Evolutionary conservation across 2,797 vertebrate genomes (phyloP).

Genomic region (Xenops minutus): DNA sequence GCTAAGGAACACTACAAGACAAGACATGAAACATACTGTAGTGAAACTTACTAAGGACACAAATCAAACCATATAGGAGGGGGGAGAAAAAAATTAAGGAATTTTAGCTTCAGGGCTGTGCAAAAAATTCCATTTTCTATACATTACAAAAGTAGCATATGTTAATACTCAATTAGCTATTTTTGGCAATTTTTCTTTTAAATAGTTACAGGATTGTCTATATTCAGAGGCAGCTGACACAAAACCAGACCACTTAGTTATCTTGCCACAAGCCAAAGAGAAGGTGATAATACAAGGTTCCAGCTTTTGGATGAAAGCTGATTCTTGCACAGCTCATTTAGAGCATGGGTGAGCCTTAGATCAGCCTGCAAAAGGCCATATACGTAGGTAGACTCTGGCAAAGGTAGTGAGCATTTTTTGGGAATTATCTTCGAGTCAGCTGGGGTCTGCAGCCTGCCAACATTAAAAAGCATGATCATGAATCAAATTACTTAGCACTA

Average conservation of each 20-base stretch:
- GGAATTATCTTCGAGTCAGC: neutral
- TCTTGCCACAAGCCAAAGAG: neutral
- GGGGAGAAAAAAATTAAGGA: neutral
- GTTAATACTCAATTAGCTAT: neutral
- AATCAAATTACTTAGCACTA: neutral
- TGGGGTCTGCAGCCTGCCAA: neutral
- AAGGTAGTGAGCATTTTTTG: neutral
- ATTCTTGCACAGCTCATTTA: neutral
- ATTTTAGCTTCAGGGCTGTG: neutral
- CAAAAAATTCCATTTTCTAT: neutral
- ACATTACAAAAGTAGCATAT: neutral
- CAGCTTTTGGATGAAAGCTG: neutral
- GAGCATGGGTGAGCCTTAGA: neutral
- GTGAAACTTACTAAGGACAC: neutral
- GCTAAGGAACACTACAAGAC: neutral
- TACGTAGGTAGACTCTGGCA: neutral
- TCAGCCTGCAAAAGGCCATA: neutral
- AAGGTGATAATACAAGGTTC: neutral
- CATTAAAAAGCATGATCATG: neutral
- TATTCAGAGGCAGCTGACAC: neutral
- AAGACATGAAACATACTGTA: neutral
- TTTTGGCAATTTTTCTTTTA: neutral
- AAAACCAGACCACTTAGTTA: neutral
- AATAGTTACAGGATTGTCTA: neutral
- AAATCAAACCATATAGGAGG: neutral